Percentiles rank a stretch among this genome's conserved stretches.
Conservation (phyloP, 2,888 invertebrate species). For the Petrophora chlorosata region DNA sequence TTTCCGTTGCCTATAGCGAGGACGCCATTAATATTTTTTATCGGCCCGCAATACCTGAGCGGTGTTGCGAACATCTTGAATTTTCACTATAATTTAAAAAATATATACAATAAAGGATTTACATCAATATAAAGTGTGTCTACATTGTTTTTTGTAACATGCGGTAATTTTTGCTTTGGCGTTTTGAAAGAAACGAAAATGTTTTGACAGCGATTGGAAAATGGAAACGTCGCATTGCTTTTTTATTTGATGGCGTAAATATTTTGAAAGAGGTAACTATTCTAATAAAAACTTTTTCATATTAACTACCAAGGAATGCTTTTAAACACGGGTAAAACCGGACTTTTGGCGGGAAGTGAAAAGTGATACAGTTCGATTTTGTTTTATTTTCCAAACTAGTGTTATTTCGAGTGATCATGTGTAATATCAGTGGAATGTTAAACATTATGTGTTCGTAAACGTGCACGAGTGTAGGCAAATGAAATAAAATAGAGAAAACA, state of each 20-base stretch:
- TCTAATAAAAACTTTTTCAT: no score
- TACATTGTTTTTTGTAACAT: slow-evolving; percentile 59
- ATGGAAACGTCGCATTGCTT: slow-evolving; percentile 42
- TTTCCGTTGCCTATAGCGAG: slow-evolving; percentile 41
- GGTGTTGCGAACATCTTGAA: slow-evolving; percentile 54
- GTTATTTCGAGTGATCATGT: no score
- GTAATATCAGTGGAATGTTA: no score
- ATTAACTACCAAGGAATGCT: no score
- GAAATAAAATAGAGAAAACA: no score
- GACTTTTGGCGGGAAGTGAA: no score
- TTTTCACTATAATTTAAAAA: slow-evolving; percentile 25
- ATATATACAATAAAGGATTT: slow-evolving; percentile 34
- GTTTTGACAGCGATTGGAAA: slow-evolving; percentile 54
- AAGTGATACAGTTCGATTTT: no score
- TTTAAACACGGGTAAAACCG: no score
- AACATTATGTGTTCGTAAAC: no score
- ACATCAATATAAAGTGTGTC: slow-evolving; percentile 39
- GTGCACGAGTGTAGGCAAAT: no score
- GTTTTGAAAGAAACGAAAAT: slow-evolving; percentile 41
- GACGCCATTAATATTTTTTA: slow-evolving; percentile 47
- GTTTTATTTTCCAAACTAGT: no score
- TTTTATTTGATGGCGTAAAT: neutral
- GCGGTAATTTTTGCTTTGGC: slow-evolving; percentile 35
- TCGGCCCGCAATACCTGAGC: slow-evolving; percentile 46
- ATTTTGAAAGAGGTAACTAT: neutral